Base-by-base conservation (phyloP, 2,888 invertebrate genomes). In the Machimus rusticus region DNA sequence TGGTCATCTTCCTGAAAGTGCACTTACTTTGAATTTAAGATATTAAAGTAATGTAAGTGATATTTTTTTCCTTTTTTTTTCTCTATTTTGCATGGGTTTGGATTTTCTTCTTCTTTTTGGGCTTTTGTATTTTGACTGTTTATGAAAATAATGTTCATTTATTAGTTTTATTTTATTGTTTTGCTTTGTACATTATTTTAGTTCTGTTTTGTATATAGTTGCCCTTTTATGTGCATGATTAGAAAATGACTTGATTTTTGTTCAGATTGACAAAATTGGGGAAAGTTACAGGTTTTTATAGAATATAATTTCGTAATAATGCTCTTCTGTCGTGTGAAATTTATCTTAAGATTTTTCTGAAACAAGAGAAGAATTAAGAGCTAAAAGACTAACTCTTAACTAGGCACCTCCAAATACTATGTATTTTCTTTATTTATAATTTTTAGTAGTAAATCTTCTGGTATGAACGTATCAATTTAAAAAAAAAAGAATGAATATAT, bases 21-120 rank as follows among this genome's bases (percentile, higher is more conserved):
- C 66, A 79, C 23, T 78, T 78, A 78, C 79, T 57, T 51, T 86
- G 87, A 37, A 37, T 0, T 39, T 34, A 79, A 46, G 12, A 78
- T 78, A 39, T 78, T 5, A 46, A 76, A n/a, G 39, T 37, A 76
- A 39, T 76, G 76, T 76, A 76, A 76, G 76, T 66, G 87, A 79
- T 37, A 16, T 78, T 51, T 79, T 46, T 51, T n/a, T 19, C 43
- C n/a, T n/a, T 23, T 51, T 81, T 31, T 31, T 74, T 51, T 74
- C 43, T 31, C n/a, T 74, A 37, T 81, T 28, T 76, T 34, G 76
- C 76, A 76, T 76, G 76, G 37, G 76, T 76, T 76, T 76, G 34
- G 34, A 9, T 9, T n/a, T 31, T 14, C 43, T 74, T 43, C 16
- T n/a, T 57, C 1, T 12, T 23, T 23, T 6, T 19, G 28, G 28